phyloP scores from a whole-genome alignment of 2,113 vertebrate genomes.

The Malurus cyaneus region DNA sequence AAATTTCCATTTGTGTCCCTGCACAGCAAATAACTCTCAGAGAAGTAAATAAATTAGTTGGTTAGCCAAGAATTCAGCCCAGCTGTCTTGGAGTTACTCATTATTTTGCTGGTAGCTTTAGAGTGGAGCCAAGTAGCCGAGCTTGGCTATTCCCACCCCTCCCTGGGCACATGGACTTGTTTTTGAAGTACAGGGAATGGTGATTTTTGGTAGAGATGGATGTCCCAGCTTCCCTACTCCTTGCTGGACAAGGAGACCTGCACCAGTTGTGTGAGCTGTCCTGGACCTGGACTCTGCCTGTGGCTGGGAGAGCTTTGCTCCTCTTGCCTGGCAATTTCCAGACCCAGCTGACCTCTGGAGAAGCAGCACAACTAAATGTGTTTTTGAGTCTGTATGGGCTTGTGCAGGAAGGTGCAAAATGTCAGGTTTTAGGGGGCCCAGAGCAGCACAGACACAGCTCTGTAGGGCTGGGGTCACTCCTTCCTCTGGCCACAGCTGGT shows the following conservation, averaged over 20 bases:
- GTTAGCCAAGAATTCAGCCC: not conserved
- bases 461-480: not conserved
- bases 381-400: not conserved
- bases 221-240: not conserved
- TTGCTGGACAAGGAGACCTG: not conserved
- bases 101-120: not conserved
- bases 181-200: not conserved
- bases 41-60: conserved; percentile 5
- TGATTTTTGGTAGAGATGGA: not conserved
- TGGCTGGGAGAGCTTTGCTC: not conserved
- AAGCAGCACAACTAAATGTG: not conserved
- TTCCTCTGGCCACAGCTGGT: not conserved
- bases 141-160: not conserved
- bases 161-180: not conserved
- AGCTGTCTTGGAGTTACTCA: conserved; percentile 6
- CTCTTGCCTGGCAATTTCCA: fast-evolving
- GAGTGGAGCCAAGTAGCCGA: not conserved
- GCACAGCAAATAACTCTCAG: not conserved
- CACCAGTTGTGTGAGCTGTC: fast-evolving
- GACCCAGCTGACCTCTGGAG: not conserved
- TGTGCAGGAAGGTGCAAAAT: not conserved
- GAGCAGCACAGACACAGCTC: not conserved
- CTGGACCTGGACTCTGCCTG: not conserved
- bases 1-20: not conserved
- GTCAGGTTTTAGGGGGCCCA: not conserved